A percentile compares a stretch with the other conserved stretches of the same genome.
phyloP scores from a whole-genome alignment of 1,140 invertebrate species.

The Copidosoma floridanum region DNA sequence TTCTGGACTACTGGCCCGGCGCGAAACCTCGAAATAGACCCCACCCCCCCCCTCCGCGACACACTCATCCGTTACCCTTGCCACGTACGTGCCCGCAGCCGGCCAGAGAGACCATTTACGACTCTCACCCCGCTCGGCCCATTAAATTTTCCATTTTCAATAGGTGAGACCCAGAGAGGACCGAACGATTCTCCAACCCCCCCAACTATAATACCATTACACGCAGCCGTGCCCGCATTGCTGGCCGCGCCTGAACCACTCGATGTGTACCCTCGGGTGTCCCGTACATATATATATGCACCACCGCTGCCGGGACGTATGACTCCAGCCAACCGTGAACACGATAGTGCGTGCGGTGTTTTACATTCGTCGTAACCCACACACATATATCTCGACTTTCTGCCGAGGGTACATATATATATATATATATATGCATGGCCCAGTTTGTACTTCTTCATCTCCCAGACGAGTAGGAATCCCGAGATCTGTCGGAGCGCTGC shows the following conservation, averaged over 20 bases:
- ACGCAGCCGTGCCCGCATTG: too few species aligned
- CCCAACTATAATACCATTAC: too few species aligned
- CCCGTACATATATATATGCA: background rate
- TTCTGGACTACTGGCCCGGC: constrained; percentile 20
- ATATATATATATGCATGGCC: too few species aligned
- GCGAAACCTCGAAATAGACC: background rate
- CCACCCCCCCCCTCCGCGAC: background rate
- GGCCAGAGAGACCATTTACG: background rate
- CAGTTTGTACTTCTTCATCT: too few species aligned
- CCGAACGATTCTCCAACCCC: too few species aligned
- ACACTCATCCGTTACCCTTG: background rate
- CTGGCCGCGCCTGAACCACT: too few species aligned
- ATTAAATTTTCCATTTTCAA: constrained; percentile 23
- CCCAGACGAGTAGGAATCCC: too few species aligned
- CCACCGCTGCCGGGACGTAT: background rate
- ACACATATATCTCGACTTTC: too few species aligned
- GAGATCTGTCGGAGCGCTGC: too few species aligned
- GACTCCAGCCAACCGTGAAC: background rate
- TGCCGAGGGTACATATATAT: too few species aligned
- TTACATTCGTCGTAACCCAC: too few species aligned
- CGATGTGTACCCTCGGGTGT: background rate
- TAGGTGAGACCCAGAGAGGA: background rate
- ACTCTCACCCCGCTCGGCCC: background rate
- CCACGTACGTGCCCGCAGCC: too few species aligned
- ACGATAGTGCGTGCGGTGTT: constrained; percentile 3